Base-by-base conservation (phyloP, 1,140 invertebrate genomes). In the Halictus rubicundus region DNA sequence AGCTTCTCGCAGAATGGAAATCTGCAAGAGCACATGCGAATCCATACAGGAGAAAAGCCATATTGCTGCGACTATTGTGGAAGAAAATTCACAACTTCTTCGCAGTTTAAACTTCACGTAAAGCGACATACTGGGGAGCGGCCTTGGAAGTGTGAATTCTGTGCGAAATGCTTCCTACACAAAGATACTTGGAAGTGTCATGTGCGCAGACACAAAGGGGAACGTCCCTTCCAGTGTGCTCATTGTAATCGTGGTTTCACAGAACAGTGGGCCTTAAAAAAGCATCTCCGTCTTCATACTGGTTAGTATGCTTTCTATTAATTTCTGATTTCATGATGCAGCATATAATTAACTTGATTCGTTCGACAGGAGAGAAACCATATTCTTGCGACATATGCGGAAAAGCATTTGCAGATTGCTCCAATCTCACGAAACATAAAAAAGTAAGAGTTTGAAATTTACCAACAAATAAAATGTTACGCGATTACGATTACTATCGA, bases 371-470 rank as follows among this genome's bases (percentile, higher is more conserved):
- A 54, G 96, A 97, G 89, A 97, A 97, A 86, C 96, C 96, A 6
- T 96, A 96, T 88, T 94, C 94, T 63, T 97, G 97, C 89, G 93
- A 94, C 21, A 88, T 95, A n/a, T 97, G 96, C 89, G 94, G 94
- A 2, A 96, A 97, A 92, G 94, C 95, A 32, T 97, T 97, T 89
- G 94, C 95, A 0, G 95, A 96, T 87, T 94, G 94, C 80, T 95
- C 95, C 14, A 96, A 96, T 91, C 89, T 95, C 42, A 94, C 93
- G 1, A 96, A 96, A 90, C 95, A 96, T 88, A 94, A 94, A 90
- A 95, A 94, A 87, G 94, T 95, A 90, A 23, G 52, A 12, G 80
- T 68, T 65, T 68, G 57, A 66, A 25, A 70, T 25, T 49, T 25
- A 32, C 32, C 32, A 4, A 32, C 32, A 3, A 32, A 32, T 32